Evolutionary conservation across 2,797 vertebrate species (phyloP).

Genomic region (Leptodactylus fallax): DNA sequence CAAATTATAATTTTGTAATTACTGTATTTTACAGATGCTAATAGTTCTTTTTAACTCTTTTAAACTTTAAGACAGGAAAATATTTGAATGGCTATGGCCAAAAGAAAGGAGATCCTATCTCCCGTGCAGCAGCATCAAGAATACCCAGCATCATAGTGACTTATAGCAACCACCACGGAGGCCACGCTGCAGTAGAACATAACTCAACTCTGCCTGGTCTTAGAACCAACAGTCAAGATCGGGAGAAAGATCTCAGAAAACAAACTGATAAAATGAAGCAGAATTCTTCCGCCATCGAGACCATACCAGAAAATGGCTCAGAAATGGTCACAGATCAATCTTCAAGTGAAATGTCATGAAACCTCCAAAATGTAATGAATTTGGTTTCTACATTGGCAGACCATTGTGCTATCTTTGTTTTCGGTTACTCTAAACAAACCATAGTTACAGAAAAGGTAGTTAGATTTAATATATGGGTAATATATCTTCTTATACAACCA

Average conservation of each 20-base stretch:
- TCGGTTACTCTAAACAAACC: neutral
- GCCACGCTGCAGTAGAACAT: constrained; percentile 72
- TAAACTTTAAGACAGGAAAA: constrained; percentile 71
- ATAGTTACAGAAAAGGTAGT: neutral
- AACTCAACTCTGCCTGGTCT: constrained; percentile 74
- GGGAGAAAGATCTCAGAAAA: constrained; percentile 65
- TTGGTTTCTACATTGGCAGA: neutral
- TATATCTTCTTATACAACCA: neutral
- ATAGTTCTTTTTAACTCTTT: constrained; percentile 55
- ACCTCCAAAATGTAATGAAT: neutral
- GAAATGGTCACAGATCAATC: constrained; percentile 1
- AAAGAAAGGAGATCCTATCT: constrained; percentile 62
- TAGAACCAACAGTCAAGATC: constrained; percentile 70
- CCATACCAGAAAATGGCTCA: constrained; percentile 40
- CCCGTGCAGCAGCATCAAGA: constrained; percentile 62
- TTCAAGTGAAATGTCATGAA: constrained; percentile 1
- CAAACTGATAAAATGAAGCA: constrained; percentile 48
- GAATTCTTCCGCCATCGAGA: constrained; percentile 44
- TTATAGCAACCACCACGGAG: constrained; percentile 66
- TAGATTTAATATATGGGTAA: constrained; percentile 7
- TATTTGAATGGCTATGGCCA: constrained; percentile 67
- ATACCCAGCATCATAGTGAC: constrained; percentile 82
- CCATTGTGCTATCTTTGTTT: constrained; percentile 10
- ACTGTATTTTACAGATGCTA: neutral
- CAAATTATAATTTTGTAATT: neutral